These are phyloP conservation scores for Nasonia oneida DNA, from an alignment of 2,888 invertebrate species.

Conservation along the genomic window DNA sequence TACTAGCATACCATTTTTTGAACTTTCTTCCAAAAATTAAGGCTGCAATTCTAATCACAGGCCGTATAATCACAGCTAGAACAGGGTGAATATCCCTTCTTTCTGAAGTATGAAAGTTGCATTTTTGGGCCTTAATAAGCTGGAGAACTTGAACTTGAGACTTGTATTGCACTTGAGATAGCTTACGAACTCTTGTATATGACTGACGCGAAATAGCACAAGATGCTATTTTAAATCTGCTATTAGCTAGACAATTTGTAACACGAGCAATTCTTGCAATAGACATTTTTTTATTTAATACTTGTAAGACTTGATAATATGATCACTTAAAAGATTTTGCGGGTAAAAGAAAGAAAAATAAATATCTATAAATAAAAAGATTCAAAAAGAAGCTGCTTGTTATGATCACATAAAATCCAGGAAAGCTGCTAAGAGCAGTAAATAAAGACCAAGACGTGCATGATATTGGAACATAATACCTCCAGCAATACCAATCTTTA, in stretches of 20 bases:
- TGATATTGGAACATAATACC: constrained; percentile 69
- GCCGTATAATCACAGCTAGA: constrained; percentile 72
- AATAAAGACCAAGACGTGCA: constrained; percentile 66
- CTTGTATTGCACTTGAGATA: constrained; percentile 39
- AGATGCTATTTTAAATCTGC: constrained; percentile 33
- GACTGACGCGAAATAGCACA: constrained; percentile 43
- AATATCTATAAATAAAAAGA: constrained; percentile 38
- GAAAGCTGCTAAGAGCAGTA: constrained; percentile 68
- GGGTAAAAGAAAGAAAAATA: constrained; percentile 23
- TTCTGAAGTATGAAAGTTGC: constrained; percentile 70
- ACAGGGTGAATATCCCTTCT: constrained; percentile 69
- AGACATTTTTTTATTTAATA: constrained; percentile 38
- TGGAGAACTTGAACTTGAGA: constrained; percentile 26
- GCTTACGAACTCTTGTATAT: constrained; percentile 21
- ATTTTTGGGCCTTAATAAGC: constrained; percentile 46
- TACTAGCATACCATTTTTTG: constrained; percentile 79
- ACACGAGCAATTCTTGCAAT: constrained; percentile 41
- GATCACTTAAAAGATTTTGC: background rate
- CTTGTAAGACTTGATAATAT: constrained; percentile 1
- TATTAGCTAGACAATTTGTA: constrained; percentile 27
- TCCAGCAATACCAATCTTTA: constrained; percentile 66
- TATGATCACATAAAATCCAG: constrained; percentile 66
- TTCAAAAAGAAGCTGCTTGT: constrained; percentile 18
- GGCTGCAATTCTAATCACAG: constrained; percentile 73
- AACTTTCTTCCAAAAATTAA: constrained; percentile 75